Base-by-base conservation (phyloP, 2,888 invertebrate genomes). In the Shargacucullia verbasci region DNA sequence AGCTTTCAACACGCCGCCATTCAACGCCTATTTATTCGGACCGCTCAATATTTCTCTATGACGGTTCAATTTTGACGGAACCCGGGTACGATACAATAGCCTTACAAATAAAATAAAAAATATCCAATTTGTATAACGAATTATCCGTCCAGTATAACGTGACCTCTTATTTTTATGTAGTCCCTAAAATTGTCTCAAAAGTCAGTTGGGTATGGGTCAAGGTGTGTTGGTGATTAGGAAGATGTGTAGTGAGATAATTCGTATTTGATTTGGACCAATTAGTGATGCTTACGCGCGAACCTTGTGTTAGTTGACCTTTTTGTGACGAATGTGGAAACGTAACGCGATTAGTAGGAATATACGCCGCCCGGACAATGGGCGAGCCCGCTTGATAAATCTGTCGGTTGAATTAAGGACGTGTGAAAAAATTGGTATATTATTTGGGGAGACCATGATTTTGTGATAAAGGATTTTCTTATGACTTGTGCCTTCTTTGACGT, bases 261-360 rank as follows among this genome's bases (percentile, higher is more conserved):
- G 76, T 87, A 84, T 92, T 91, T 91, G 87, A 92, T 91, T 90
- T 88, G 86, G 85, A 90, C 92, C 92, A 92, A 93, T 92, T 93
- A 93, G 92, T 81, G 82, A 91, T 89, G 93, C 90, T 93, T 92
- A 92, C 92, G 81, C 81, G 89, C 87, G 83, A 88, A 88, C 87
- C 81, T 86, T 80, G 77, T 79, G 79, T 80, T 76, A 72, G 81
- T 85, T 84, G 73, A 78, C 74, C 73, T 86, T 86, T 84, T 82
- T 81, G 61, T 69, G 63, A 62, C 60, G 70, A 70, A 61, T 20
- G 58, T 64, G 73, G 64, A 78, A 70, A 68, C 58, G 62, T 76
- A 73, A 78, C 76, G 68, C 64, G 72, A 62, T 60, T 62, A 70
- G 65, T n/a, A 46, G 43, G 68, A 80, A 86, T 48, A 81, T 64